phyloP scores from a whole-genome alignment of 30 jellyfish, hydroid and myxozoan species.

The Aurelia sp. region DNA sequence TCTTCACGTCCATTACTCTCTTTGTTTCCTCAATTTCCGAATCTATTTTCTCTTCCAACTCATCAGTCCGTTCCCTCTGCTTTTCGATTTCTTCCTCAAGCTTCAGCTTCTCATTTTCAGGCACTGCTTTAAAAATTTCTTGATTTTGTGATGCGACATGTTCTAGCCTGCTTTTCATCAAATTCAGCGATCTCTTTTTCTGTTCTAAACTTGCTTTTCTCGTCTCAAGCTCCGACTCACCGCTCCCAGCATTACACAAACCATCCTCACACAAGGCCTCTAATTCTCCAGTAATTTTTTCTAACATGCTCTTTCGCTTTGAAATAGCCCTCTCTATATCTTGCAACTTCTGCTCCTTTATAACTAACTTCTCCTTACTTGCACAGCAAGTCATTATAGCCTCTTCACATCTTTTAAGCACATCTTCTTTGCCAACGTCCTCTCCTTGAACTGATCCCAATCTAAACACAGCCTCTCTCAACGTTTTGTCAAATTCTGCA shows the following conservation, averaged over 20 bases:
- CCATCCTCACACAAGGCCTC: background rate
- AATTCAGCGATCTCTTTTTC: background rate
- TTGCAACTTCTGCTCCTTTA: background rate
- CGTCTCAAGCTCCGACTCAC: background rate
- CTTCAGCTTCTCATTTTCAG: background rate
- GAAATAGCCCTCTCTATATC: conserved; percentile 3
- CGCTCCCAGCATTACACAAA: background rate
- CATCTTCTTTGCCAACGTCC: background rate
- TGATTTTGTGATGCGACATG: background rate
- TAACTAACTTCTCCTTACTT: background rate
- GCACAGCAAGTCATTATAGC: background rate
- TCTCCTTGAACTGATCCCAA: background rate
- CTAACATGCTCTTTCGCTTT: background rate
- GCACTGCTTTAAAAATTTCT: background rate
- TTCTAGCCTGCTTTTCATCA: background rate
- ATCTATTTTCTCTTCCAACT: background rate
- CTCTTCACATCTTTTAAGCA: background rate
- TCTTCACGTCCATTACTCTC: background rate
- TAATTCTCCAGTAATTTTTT: background rate
- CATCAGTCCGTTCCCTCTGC: background rate
- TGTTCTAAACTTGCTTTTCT: background rate
- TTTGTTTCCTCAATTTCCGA: background rate
- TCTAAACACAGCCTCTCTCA: background rate
- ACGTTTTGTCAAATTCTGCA: background rate
- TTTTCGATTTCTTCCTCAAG: background rate